Evolutionary conservation across 1,140 invertebrate species (phyloP).

Genomic region (Portunus trituberculatus): DNA sequence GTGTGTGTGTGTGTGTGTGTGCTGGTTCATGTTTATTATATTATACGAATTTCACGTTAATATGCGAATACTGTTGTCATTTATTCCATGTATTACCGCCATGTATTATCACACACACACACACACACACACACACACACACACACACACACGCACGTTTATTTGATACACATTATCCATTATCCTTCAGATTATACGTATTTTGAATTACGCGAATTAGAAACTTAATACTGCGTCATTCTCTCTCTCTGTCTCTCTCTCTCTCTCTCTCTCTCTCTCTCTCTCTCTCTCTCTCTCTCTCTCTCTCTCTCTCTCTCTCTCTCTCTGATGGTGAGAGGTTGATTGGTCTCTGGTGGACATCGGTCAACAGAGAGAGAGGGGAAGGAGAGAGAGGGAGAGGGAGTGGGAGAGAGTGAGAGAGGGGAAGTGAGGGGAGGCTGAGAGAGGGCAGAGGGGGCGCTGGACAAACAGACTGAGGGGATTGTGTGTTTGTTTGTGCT

Average conservation of each 20-base stretch:
- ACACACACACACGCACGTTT: not conserved
- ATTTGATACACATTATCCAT: too few species aligned
- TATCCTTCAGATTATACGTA: too few species aligned
- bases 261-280: not conserved
- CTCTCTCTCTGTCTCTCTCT: too few species aligned
- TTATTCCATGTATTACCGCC: not conserved
- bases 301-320: slow-evolving; percentile 35
- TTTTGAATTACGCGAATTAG: too few species aligned
- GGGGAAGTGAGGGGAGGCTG: not conserved
- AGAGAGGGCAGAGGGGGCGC: not conserved
- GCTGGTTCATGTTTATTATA: too few species aligned
- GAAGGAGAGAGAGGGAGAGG: not conserved
- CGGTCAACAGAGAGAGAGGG: slow-evolving; percentile 3
- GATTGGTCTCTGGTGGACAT: not conserved
- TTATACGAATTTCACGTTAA: too few species aligned
- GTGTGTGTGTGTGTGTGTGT: not conserved
- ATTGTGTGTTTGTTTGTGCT: not conserved
- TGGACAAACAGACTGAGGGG: not conserved
- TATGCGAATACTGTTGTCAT: too few species aligned
- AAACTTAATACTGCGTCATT: too few species aligned
- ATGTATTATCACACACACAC: not conserved
- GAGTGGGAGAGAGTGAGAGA: not conserved
- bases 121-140: not conserved
- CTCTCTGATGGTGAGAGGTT: slow-evolving; percentile 9
- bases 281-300: slow-evolving; percentile 42